Conservation (phyloP, 2,113 vertebrate genomes). For the Struthio camelus region DNA sequence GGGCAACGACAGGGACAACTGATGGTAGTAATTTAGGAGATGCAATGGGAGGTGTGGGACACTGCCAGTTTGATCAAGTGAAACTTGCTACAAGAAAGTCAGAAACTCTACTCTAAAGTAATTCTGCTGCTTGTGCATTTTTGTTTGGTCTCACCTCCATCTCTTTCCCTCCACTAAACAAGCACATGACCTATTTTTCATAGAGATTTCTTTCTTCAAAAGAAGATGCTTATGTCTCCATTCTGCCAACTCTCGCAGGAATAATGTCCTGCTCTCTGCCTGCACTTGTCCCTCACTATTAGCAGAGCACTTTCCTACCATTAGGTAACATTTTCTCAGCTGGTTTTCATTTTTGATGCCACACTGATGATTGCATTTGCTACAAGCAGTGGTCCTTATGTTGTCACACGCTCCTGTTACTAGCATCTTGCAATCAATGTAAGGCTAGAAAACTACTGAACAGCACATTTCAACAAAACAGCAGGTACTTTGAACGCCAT, state of each 20-base stretch:
- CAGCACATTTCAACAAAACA: neutral
- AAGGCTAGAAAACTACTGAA: neutral
- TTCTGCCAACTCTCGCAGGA: neutral
- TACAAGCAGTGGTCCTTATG: neutral
- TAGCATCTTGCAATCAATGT: neutral
- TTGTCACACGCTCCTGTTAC: neutral
- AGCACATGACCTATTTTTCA: neutral
- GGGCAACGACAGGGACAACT: neutral
- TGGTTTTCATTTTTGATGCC: slow-evolving; percentile 23
- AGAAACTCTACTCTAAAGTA: neutral
- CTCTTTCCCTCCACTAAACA: neutral
- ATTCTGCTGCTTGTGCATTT: neutral
- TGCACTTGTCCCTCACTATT: neutral
- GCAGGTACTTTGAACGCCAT: neutral
- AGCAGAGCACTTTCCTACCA: neutral
- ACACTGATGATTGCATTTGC: neutral
- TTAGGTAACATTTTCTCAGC: neutral
- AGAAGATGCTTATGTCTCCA: neutral
- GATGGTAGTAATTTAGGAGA: neutral
- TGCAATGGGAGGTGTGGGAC: neutral
- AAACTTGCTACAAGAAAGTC: neutral
- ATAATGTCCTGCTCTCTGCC: neutral
- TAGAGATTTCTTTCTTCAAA: neutral
- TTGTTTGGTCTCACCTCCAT: neutral
- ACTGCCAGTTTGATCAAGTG: neutral